phyloP scores from a whole-genome alignment of 1,140 invertebrate species.

The Globodera rostochiensis region DNA sequence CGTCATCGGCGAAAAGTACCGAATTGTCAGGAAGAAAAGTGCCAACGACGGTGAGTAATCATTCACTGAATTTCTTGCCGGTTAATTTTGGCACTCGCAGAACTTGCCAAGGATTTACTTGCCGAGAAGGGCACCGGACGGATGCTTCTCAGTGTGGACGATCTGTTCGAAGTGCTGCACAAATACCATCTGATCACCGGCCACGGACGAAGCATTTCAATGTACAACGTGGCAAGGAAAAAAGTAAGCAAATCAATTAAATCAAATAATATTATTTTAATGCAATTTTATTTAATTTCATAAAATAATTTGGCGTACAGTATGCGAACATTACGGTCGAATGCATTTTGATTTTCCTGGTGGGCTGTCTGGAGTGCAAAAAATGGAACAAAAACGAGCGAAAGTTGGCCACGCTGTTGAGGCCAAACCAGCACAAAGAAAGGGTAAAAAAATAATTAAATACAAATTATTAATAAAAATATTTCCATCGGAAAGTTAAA shows the following conservation, averaged over 20 bases:
- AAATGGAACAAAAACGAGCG: constrained; percentile 23
- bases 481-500: too few species aligned
- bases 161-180: constrained; percentile 21
- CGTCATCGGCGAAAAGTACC: background rate
- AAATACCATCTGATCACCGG: constrained; percentile 20
- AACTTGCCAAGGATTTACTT: background rate
- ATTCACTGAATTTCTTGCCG: too few species aligned
- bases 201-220: constrained; percentile 25
- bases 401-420: constrained; percentile 1
- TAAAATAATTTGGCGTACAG: background rate
- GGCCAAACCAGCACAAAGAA: constrained; percentile 12
- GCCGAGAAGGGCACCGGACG: background rate
- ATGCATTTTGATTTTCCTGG: constrained; percentile 11
- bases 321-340: constrained; percentile 24
- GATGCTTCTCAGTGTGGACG: constrained; percentile 8
- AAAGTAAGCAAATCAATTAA: constrained; percentile 2
- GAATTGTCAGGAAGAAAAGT: background rate
- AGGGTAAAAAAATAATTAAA: background rate
- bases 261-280: too few species aligned
- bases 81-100: background rate
- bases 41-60: background rate
- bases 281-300: background rate
- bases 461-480: too few species aligned
- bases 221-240: constrained; percentile 7
- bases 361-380: constrained; percentile 7